These are phyloP conservation scores for Eleutherodactylus coqui DNA, from an alignment of 2,797 vertebrate genomes.

Conservation along the genomic window DNA sequence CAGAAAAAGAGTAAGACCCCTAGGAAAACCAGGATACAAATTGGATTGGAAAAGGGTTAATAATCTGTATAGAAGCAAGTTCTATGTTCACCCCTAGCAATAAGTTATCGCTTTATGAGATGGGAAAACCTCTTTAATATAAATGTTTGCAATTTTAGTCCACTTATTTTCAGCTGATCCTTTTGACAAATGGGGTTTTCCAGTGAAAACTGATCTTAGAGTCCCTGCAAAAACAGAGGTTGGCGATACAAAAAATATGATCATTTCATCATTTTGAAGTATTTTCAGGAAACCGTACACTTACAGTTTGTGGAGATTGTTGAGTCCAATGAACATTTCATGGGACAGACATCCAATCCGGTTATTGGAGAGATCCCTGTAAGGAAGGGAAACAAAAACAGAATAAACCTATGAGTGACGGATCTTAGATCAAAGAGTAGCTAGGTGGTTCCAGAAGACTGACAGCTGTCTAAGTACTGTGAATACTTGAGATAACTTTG, in stretches of 20 bases:
- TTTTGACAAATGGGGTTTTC: background rate
- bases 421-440: background rate
- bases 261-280: too few species aligned
- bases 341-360: slow-evolving; percentile 89
- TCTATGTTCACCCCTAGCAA: too few species aligned
- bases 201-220: background rate
- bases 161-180: background rate
- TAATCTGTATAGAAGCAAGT: too few species aligned
- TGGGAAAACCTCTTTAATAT: too few species aligned
- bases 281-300: slow-evolving; percentile 66
- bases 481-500: too few species aligned
- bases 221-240: background rate
- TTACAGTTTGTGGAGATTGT: slow-evolving; percentile 89
- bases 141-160: too few species aligned
- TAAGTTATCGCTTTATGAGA: too few species aligned
- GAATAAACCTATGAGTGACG: background rate
- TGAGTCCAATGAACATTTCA: slow-evolving; percentile 88
- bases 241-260: background rate
- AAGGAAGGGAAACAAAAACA: slow-evolving; percentile 63
- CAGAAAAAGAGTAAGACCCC: too few species aligned
- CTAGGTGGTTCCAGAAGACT: background rate
- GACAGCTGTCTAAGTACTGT: too few species aligned
- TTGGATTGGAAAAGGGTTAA: too few species aligned
- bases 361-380: slow-evolving; percentile 91
- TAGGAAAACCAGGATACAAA: too few species aligned